These are phyloP conservation scores for Cichlasoma orientale DNA, from an alignment of 2,797 vertebrate species.

Conservation along the genomic window DNA sequence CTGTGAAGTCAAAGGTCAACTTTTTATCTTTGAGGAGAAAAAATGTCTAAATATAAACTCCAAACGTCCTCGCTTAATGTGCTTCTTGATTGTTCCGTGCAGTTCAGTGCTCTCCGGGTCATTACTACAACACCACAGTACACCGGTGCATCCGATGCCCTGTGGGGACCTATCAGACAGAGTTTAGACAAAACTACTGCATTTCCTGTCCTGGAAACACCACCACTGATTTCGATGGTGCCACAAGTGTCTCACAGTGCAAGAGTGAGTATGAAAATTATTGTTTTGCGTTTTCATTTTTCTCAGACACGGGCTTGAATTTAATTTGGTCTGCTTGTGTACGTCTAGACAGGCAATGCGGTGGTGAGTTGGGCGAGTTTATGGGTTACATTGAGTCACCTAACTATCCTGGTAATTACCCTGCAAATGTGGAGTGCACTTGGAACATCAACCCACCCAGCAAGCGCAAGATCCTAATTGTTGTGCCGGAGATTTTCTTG, in stretches of 20 bases:
- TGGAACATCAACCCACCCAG: slow-evolving; percentile 99
- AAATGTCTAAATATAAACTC: background rate
- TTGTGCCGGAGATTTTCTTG: slow-evolving; percentile 98
- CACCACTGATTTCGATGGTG: slow-evolving; percentile 96
- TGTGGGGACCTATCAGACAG: slow-evolving; percentile 93
- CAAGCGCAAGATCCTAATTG: slow-evolving; percentile 97
- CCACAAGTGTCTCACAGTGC: slow-evolving; percentile 95
- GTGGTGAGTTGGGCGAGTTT: slow-evolving; percentile 96
- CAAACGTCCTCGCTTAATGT: background rate
- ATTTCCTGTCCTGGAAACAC: slow-evolving; percentile 96
- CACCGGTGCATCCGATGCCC: slow-evolving; percentile 97
- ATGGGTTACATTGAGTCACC: slow-evolving; percentile 98
- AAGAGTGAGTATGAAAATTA: slow-evolving; percentile 86
- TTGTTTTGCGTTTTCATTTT: slow-evolving; percentile 1
- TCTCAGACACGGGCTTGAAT: background rate
- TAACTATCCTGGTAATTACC: slow-evolving; percentile 98
- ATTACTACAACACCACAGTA: slow-evolving; percentile 95
- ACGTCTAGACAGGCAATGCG: slow-evolving; percentile 90
- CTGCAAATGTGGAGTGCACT: slow-evolving; percentile 92
- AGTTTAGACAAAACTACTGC: slow-evolving; percentile 97
- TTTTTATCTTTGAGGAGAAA: background rate
- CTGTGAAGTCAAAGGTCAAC: slow-evolving; percentile 95
- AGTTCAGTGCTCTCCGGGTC: slow-evolving; percentile 95
- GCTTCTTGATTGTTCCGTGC: slow-evolving; percentile 29
- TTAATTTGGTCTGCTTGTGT: slow-evolving; percentile 37